A percentile compares a stretch with the other conserved stretches of the same genome.
phyloP scores from a whole-genome alignment of 2,797 vertebrate genomes.

The Ambastaia sidthimunki region DNA sequence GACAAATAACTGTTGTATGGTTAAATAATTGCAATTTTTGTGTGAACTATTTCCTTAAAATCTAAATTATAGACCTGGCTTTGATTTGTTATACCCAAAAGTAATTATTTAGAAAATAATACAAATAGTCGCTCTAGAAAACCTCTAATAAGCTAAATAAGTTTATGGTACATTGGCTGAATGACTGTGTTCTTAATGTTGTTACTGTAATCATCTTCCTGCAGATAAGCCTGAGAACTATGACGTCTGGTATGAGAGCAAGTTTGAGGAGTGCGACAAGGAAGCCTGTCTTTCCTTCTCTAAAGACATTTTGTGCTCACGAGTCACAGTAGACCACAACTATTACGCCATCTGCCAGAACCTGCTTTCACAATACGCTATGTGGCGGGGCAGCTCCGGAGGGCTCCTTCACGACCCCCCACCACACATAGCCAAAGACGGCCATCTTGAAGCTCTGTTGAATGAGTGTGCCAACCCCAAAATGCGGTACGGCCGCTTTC shows the following conservation, averaged over 20 bases:
- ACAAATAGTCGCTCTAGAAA: too few species aligned
- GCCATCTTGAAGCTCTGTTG: constrained; percentile 90
- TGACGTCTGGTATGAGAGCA: constrained; percentile 98
- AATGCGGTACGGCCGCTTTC: constrained; percentile 91
- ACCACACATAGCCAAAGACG: constrained; percentile 89
- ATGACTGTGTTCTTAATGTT: neutral
- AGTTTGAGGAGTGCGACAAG: constrained; percentile 96
- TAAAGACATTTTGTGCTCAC: constrained; percentile 93
- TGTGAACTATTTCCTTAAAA: too few species aligned
- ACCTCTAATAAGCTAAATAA: neutral
- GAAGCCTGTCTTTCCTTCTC: constrained; percentile 99
- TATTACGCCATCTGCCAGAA: constrained; percentile 98
- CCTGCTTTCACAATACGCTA: constrained; percentile 93
- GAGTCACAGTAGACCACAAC: constrained; percentile 97
- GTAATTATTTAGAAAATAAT: too few species aligned
- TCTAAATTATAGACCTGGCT: too few species aligned
- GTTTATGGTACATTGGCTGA: neutral
- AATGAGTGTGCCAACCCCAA: constrained; percentile 98
- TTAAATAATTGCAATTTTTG: too few species aligned
- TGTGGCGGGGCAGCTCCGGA: constrained; percentile 94
- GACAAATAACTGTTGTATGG: too few species aligned
- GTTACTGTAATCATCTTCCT: constrained; percentile 19
- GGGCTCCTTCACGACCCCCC: constrained; percentile 96
- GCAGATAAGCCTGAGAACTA: constrained; percentile 97
- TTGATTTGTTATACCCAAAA: too few species aligned